Evolutionary conservation across 2,113 vertebrate species (phyloP).

Genomic region (Corythoichthys intestinalis): DNA sequence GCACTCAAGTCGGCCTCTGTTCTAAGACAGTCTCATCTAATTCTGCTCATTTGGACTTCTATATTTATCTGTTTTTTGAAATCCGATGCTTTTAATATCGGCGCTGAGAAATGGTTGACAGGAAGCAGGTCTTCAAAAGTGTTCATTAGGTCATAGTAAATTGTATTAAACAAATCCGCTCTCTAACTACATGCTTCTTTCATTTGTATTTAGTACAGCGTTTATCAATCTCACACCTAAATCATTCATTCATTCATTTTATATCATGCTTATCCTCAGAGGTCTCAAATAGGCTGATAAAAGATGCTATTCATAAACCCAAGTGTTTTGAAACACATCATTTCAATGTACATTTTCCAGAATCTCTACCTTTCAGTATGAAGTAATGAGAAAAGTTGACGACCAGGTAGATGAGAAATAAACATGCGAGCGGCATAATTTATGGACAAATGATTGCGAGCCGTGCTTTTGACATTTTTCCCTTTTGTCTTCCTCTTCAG

Average conservation of each 20-base stretch:
- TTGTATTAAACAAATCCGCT: neutral
- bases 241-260: neutral
- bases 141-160: neutral
- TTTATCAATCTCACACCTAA: no score
- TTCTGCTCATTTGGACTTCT: conserved; percentile 19
- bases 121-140: conserved; percentile 5
- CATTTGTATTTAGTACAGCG: neutral
- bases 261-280: neutral
- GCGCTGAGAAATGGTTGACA: conserved; percentile 6
- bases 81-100: conserved; percentile 3
- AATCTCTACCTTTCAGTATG: conserved; percentile 18
- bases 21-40: conserved; percentile 16
- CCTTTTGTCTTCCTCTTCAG: conserved; percentile 50
- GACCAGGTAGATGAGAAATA: conserved; percentile 27
- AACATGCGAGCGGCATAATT: conserved; percentile 30
- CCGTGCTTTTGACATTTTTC: conserved; percentile 44
- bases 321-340: neutral
- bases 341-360: neutral
- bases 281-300: no score
- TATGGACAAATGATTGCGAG: conserved; percentile 27
- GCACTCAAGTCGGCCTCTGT: conserved; percentile 9
- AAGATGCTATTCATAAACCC: no score
- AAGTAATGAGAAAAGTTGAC: conserved; percentile 31
- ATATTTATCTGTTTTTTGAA: conserved; percentile 31
- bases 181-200: neutral